These are phyloP conservation scores for Microcebus griseorufus DNA, from an alignment of 2,113 vertebrate species.

Conservation along the genomic window DNA sequence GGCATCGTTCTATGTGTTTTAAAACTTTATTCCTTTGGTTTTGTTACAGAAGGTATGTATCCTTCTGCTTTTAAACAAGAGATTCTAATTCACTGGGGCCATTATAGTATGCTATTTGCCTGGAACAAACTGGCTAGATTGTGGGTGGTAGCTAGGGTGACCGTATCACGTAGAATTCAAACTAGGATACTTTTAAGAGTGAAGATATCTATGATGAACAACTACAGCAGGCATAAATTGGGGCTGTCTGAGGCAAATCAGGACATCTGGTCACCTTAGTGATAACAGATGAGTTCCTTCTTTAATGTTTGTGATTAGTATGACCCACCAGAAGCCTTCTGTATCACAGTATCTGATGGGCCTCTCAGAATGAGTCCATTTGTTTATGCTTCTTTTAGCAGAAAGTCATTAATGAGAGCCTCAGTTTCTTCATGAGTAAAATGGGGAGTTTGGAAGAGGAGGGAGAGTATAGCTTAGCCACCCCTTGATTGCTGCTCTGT, in stretches of 20 bases:
- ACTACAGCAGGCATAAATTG: accelerated
- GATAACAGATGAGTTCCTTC: not conserved
- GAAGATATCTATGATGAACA: not conserved
- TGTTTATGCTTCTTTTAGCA: not conserved
- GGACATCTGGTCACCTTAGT: not conserved
- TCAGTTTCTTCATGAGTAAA: not conserved
- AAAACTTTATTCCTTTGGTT: not conserved
- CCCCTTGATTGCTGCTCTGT: too few species aligned
- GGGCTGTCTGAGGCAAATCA: not conserved
- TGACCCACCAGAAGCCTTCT: not conserved
- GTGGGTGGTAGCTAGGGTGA: not conserved
- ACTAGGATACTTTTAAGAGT: not conserved
- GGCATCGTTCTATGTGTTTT: not conserved
- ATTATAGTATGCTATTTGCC: not conserved
- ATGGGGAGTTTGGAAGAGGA: not conserved
- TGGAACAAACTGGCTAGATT: not conserved
- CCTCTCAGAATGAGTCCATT: not conserved
- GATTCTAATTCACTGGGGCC: not conserved
- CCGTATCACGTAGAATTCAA: not conserved
- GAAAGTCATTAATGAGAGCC: not conserved
- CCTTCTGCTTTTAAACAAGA: not conserved
- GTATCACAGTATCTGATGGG: not conserved
- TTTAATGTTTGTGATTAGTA: not conserved
- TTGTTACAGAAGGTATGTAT: not conserved
- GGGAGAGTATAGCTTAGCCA: not conserved